Base-by-base conservation (phyloP, 2,888 invertebrate genomes). In the Pseudeuparius sepicola region DNA sequence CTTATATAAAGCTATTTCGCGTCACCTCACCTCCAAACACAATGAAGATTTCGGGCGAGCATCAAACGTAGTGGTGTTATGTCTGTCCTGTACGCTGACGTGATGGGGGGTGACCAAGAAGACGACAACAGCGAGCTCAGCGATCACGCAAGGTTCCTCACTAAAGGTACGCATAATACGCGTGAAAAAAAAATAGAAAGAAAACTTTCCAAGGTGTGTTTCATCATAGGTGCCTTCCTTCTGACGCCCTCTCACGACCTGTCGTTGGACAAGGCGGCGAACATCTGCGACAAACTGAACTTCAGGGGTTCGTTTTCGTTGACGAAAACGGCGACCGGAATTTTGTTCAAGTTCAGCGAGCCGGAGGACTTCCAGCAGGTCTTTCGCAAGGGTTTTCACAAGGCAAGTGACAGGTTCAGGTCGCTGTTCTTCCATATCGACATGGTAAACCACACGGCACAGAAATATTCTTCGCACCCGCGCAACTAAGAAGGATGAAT, bases 271-370 rank as follows among this genome's bases (percentile, higher is more conserved):
- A 83, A 85, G 47, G 86, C 86, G 2, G 82, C 84, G 24, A 69
- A 79, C 50, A 84, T 87, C 54, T 85, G 85, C 65, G 87, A 87
- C 68, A 86, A 86, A 61, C 82, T 87, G 75, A 84, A 80, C 65
- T 85, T 87, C 65, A 78, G 43, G 14, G 85, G 85, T 34, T 82
- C 84, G 53, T 87, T 86, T 66, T 83, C 83, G 48, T 68, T 87
- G 50, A 86, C 86, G 44, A 86, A 85, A 68, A 87, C 87, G 1
- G 86, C 87, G 31, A 87, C 86, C 26, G 87, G 87, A 37, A 86
- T 87, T 54, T 72, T 87, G 43, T 87, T 87, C 68, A 86, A 85
- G 64, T 87, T 87, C 65, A 84, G 84, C 49, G 80, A 79, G 61
- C 81, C 84, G 45, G 86, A 86, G 48, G 87, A 87, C 59, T 87